A percentile compares a stretch with the other conserved stretches of the same genome.
phyloP scores from a whole-genome alignment of 1,140 invertebrate genomes.

The Hyposmocoma kahamanoa region DNA sequence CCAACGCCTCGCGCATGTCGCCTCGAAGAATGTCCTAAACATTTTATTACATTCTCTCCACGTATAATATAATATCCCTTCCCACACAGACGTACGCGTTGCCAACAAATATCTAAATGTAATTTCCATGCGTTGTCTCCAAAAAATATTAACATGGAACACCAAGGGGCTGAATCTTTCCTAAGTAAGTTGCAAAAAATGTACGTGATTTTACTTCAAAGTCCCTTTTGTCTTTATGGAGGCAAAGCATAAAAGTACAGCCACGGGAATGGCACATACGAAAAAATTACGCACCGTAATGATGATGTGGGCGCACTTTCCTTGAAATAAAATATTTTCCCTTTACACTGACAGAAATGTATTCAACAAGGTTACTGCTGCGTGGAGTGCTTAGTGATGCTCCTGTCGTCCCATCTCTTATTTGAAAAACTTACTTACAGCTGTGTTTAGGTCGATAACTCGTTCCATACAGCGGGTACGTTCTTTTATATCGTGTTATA shows the following conservation, averaged over 20 bases:
- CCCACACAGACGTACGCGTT: slow-evolving; percentile 59
- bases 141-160: slow-evolving; percentile 72
- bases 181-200: slow-evolving; percentile 74
- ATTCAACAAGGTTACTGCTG: slow-evolving; percentile 43
- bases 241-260: slow-evolving; percentile 69
- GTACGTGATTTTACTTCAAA: slow-evolving; percentile 74
- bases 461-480: slow-evolving; percentile 16
- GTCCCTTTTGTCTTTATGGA: slow-evolving; percentile 72
- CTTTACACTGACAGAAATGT: slow-evolving; percentile 61
- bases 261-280: slow-evolving; percentile 65
- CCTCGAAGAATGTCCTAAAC: slow-evolving; percentile 49
- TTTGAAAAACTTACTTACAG: slow-evolving; percentile 6
- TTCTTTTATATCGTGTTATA: too few species aligned
- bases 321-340: slow-evolving; percentile 66
- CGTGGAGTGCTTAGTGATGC: slow-evolving; percentile 2
- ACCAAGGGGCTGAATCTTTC: slow-evolving; percentile 69
- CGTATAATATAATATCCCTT: slow-evolving; percentile 72
- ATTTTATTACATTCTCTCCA: slow-evolving; percentile 69
- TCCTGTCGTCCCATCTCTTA: background rate
- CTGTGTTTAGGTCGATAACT: slow-evolving; percentile 26
- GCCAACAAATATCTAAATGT: slow-evolving; percentile 71
- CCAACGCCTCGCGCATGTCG: slow-evolving; percentile 8
- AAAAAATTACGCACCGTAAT: slow-evolving; percentile 71
- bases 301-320: slow-evolving; percentile 68
- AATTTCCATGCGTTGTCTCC: slow-evolving; percentile 72